Percentiles rank a stretch among this genome's conserved stretches.
phyloP scores from a whole-genome alignment of 2,888 invertebrate species.

The Imbricaverruca yamaguchii region DNA sequence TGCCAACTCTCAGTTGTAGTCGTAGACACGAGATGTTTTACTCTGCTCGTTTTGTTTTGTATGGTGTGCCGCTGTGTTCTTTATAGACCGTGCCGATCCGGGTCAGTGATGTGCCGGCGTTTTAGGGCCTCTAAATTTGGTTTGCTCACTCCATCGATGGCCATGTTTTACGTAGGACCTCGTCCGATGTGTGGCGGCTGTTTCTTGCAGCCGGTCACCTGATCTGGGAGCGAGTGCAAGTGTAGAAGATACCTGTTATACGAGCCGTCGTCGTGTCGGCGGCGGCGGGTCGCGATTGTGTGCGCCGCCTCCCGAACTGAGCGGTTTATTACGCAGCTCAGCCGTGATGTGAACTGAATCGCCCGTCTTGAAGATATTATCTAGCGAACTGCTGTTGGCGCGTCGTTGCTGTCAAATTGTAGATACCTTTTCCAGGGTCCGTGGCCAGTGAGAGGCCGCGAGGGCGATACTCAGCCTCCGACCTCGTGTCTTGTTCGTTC shows the following conservation, averaged over 20 bases:
- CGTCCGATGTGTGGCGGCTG: background rate
- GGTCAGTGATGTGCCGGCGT: background rate
- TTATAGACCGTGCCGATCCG: too few relatives aligned
- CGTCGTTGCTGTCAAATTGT: background rate
- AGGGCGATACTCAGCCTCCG: background rate
- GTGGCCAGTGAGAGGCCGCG: background rate
- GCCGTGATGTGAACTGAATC: background rate
- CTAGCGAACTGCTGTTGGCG: background rate
- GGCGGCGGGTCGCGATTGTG: background rate
- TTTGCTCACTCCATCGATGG: background rate
- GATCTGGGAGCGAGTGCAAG: background rate
- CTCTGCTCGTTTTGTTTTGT: constrained; percentile 8
- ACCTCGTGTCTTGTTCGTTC: constrained; percentile 16
- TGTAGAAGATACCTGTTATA: background rate
- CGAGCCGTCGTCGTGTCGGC: background rate
- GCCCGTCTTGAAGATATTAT: background rate
- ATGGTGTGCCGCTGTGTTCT: background rate
- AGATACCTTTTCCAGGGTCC: background rate
- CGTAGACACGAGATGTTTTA: constrained; percentile 14
- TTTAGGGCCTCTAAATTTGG: background rate
- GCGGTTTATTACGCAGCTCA: background rate
- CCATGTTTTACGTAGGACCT: background rate
- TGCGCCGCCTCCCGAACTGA: background rate
- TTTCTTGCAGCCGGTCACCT: background rate
- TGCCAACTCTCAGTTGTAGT: constrained; percentile 11